Evolutionary conservation across 2,797 vertebrate genomes (phyloP).

Genomic region (Amphiprion clarkii): DNA sequence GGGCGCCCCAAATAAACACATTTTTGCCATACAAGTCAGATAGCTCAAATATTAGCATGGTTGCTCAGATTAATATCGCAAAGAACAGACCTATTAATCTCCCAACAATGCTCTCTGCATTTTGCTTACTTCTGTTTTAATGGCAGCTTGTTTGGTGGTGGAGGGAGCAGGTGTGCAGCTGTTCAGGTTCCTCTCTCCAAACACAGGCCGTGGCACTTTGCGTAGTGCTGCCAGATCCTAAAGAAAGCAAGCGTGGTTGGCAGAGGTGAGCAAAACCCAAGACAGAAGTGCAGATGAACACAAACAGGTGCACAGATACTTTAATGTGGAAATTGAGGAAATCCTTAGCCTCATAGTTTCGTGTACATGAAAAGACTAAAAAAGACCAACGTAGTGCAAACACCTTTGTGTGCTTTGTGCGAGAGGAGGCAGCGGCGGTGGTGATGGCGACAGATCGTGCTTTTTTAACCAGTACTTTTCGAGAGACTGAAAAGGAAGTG

Average conservation of each 20-base stretch:
- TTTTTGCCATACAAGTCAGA: not conserved
- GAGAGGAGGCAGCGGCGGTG: constrained; percentile 61
- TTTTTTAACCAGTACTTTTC: constrained; percentile 86
- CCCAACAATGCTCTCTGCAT: not conserved
- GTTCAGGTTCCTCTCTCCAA: constrained; percentile 97
- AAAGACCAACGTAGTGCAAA: constrained; percentile 67
- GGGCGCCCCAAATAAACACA: too few species aligned
- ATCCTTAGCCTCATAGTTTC: not conserved
- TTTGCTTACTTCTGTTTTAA: constrained; percentile 85
- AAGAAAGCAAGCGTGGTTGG: constrained; percentile 66
- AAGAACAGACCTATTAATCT: too few species aligned
- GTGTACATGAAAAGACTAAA: not conserved
- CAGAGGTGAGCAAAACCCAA: constrained; percentile 18
- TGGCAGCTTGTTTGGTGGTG: constrained; percentile 78
- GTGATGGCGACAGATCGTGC: constrained; percentile 78
- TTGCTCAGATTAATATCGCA: not conserved
- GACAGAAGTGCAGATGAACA: not conserved
- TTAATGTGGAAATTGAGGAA: not conserved
- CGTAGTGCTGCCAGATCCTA: constrained; percentile 87
- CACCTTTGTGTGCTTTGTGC: constrained; percentile 91
- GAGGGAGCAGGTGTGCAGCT: constrained; percentile 77
- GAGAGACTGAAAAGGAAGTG: constrained; percentile 52
- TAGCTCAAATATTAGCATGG: not conserved
- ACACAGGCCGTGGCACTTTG: constrained; percentile 91
- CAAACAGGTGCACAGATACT: not conserved